A percentile compares a stretch with the other conserved stretches of the same genome.
Conservation (phyloP, 1,140 invertebrate genomes). For the Ceratoteleas bidentatus region DNA sequence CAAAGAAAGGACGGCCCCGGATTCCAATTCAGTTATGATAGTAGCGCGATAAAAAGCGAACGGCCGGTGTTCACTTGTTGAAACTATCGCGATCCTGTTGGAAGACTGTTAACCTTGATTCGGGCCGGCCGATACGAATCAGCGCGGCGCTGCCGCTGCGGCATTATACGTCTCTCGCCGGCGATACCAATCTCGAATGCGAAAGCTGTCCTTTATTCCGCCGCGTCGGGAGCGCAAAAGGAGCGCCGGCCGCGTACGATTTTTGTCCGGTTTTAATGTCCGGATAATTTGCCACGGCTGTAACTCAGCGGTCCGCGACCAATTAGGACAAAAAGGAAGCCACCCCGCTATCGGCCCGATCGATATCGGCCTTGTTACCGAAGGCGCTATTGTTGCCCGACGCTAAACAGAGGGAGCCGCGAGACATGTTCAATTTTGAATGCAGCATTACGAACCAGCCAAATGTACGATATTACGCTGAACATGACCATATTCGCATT, state of each 20-base stretch:
- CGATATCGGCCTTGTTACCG: constrained; percentile 42
- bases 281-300: constrained; percentile 61
- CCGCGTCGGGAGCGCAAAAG: constrained; percentile 44
- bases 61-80: constrained; percentile 61
- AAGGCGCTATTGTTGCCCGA: constrained; percentile 4
- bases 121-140: constrained; percentile 58
- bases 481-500: too few relatives aligned
- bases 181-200: constrained; percentile 55
- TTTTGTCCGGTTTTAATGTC: constrained; percentile 51
- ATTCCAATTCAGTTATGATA: constrained; percentile 61
- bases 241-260: constrained; percentile 35
- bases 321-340: constrained; percentile 55
- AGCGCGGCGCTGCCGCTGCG: constrained; percentile 23
- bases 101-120: constrained; percentile 66
- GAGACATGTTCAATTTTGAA: neutral
- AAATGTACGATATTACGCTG: too few relatives aligned
- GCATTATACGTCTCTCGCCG: constrained; percentile 59
- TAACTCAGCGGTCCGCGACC: constrained; percentile 52
- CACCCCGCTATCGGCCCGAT: constrained; percentile 22
- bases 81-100: constrained; percentile 62
- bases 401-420: constrained; percentile 9
- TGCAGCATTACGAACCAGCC: too few relatives aligned
- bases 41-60: constrained; percentile 57
- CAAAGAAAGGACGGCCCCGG: constrained; percentile 39
- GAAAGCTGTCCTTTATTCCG: constrained; percentile 45